Base-by-base conservation (phyloP, 2,888 invertebrate species). In the Drosophila vallismaia region DNA sequence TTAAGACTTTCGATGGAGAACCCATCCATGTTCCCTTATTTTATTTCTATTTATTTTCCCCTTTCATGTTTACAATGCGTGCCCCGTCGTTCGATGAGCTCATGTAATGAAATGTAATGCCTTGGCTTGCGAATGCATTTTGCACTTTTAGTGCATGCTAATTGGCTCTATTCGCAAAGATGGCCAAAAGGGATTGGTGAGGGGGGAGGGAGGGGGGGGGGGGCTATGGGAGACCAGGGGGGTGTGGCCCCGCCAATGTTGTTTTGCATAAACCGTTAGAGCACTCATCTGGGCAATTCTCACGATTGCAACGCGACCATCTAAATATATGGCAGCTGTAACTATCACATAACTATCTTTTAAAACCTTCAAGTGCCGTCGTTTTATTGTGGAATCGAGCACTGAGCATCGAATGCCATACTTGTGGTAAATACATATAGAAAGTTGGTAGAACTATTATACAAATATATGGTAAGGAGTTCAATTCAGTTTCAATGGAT, bases 131-230 rank as follows among this genome's bases (percentile, higher is more conserved):
- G 57, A 86, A 83, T 76, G 84, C 50, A 68, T 76, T 66, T 67
- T 85, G 81, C 81, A 75, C 86, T 87, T 81, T 81, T 74, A 74
- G 56, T 82, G 81, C 81, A 82, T 82, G 88, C 81, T 87, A 82
- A 82, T 82, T 82, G 81, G 81, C 74, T 52, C 54, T 42, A 46
- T 33, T 66, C 19, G 4, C 5, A 31, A 2, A 14, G 28, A 10
- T 6, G 8, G 14, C 10, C 8, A 19, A 9, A 5, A 1, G 24
- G 28, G 49, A 50, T 45, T 28, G 28, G 28, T 4, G 5, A 6
- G 28, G 6, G 28, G 28, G 28, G 28, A 6, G 28, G 28, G 28
- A 6, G 28, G 28, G 0, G 5, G 2, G 28, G 6, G 28, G 28
- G 28, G 28, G 2, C 28, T 28, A 28, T 28, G 28, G 28, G 1